phyloP scores from a whole-genome alignment of 2,113 vertebrate species.

The Girardinichthys multiradiatus region DNA sequence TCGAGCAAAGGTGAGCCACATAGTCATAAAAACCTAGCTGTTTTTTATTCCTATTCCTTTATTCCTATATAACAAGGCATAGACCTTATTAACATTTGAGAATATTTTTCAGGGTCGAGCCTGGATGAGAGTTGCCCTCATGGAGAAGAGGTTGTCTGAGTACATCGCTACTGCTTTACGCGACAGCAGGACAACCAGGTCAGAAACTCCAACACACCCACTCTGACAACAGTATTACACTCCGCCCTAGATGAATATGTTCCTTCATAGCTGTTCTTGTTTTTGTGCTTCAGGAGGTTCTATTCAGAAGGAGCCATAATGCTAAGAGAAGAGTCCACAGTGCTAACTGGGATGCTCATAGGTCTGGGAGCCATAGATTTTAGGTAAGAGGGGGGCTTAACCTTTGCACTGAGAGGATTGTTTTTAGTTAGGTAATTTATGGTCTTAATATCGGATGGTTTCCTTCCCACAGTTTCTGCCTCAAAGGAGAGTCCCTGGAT shows the following conservation, averaged over 20 bases:
- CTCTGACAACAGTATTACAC: neutral
- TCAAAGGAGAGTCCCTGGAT: conserved; percentile 93
- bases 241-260: neutral
- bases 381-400: conserved; percentile 77
- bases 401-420: neutral
- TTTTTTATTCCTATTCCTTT: no score
- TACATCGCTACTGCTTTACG: conserved; percentile 93
- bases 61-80: no score
- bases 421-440: neutral
- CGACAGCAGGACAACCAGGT: conserved; percentile 93
- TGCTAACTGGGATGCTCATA: conserved; percentile 95
- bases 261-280: conserved; percentile 10
- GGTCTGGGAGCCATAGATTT: conserved; percentile 96
- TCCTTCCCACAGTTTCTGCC: conserved; percentile 86
- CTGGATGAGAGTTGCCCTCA: conserved; percentile 94
- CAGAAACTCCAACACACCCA: conserved; percentile 7
- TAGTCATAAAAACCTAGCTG: neutral
- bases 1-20: conserved; percentile 86
- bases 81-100: neutral
- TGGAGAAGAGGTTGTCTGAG: conserved; percentile 96
- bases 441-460: neutral
- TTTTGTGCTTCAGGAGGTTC: conserved; percentile 82
- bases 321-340: conserved; percentile 91
- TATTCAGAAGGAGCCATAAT: conserved; percentile 94
- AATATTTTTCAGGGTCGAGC: conserved; percentile 85